Percentiles rank a stretch among this genome's conserved stretches.
Evolutionary conservation across 1,140 invertebrate genomes (phyloP).

Genomic region (Sitodiplosis mosellana): DNA sequence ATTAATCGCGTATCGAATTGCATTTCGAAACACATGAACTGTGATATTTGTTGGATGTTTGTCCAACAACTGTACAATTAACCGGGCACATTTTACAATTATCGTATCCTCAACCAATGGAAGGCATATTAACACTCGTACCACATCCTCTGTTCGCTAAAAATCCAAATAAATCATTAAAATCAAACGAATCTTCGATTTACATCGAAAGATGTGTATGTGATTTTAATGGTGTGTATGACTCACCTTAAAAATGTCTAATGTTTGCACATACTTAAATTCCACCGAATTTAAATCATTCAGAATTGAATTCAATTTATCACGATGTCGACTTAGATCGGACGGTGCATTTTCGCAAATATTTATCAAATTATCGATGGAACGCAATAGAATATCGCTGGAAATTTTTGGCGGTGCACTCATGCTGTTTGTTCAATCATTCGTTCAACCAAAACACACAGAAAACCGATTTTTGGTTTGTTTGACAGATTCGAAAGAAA

Average conservation of each 20-base stretch:
- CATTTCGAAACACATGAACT: not conserved
- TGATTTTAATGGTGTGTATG: too few species aligned
- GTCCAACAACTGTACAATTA: not conserved
- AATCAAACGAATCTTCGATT: not conserved
- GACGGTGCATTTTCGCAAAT: too few species aligned
- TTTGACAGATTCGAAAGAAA: too few species aligned
- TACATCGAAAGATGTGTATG: not conserved
- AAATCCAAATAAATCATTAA: not conserved
- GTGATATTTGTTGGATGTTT: not conserved
- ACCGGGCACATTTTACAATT: not conserved
- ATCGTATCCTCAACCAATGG: not conserved
- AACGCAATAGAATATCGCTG: too few species aligned
- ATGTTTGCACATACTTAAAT: not conserved
- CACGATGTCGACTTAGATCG: not conserved
- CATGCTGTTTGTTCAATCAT: too few species aligned
- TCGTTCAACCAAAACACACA: too few species aligned
- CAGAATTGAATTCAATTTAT: not conserved
- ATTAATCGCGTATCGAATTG: not conserved
- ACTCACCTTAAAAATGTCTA: too few species aligned
- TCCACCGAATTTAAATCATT: slow-evolving; percentile 3
- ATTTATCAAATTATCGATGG: too few species aligned
- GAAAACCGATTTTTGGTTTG: too few species aligned
- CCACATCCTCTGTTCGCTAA: not conserved
- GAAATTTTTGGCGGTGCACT: too few species aligned
- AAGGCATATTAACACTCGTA: not conserved